phyloP scores from a whole-genome alignment of 2,888 invertebrate species.

The Diploptera punctata region DNA sequence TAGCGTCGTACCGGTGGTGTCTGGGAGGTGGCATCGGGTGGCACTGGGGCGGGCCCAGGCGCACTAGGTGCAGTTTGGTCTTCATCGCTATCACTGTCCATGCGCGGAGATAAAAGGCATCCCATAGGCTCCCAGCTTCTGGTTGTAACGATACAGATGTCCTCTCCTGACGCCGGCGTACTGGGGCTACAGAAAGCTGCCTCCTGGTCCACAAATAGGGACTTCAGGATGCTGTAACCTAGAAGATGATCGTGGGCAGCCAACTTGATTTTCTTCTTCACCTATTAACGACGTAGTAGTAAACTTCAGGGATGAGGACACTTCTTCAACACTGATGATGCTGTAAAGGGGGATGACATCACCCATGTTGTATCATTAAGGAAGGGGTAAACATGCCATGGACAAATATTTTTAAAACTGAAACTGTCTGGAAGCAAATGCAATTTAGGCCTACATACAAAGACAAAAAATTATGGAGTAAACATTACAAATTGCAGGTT shows the following conservation, averaged over 20 bases:
- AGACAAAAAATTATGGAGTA: too few species aligned
- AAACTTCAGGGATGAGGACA: too few species aligned
- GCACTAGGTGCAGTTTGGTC: background rate
- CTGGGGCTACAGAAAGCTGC: background rate
- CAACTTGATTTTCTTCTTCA: conserved; percentile 11
- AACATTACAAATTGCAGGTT: too few species aligned
- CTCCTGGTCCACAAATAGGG: conserved; percentile 2
- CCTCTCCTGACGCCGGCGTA: background rate
- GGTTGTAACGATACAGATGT: background rate
- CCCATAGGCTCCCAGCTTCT: conserved; percentile 18
- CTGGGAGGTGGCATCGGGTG: background rate
- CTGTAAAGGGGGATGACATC: background rate
- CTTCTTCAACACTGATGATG: background rate
- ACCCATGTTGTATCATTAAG: background rate
- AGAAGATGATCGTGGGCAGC: conserved; percentile 16
- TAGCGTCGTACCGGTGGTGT: conserved; percentile 21
- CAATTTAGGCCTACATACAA: too few species aligned
- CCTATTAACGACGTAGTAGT: background rate
- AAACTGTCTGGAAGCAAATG: too few species aligned
- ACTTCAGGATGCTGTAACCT: conserved; percentile 15
- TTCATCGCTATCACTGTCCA: conserved; percentile 15
- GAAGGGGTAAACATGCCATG: background rate
- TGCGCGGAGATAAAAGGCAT: conserved; percentile 11
- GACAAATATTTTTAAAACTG: too few species aligned
- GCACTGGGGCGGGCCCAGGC: background rate